These are phyloP conservation scores for Sardinella longiceps DNA, from an alignment of 2,797 vertebrate genomes.

Conservation along the genomic window DNA sequence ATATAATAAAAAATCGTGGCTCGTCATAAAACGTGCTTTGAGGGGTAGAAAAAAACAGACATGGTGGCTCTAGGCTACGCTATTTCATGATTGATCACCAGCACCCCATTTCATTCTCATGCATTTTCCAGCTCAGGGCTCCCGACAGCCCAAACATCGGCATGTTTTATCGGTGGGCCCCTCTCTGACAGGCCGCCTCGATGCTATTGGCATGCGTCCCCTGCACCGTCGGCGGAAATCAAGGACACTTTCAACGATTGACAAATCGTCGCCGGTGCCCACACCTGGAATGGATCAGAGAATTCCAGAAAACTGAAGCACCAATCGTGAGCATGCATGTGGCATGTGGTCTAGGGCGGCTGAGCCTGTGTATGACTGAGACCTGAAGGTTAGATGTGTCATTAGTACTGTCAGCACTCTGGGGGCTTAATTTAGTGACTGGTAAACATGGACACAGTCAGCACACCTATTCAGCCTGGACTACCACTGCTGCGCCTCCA, in stretches of 20 bases:
- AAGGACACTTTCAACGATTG: constrained; percentile 34
- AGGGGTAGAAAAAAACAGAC: not conserved
- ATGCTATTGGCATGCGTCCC: constrained; percentile 29
- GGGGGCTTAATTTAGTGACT: not conserved
- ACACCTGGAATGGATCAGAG: constrained; percentile 27
- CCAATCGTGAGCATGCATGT: not conserved
- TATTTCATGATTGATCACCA: constrained; percentile 43
- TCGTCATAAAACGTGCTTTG: constrained; percentile 9
- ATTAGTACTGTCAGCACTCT: constrained; percentile 32
- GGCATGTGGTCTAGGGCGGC: not conserved
- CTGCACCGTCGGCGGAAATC: constrained; percentile 39
- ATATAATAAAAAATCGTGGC: not conserved
- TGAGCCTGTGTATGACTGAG: not conserved
- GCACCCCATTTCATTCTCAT: constrained; percentile 50
- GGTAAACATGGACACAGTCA: constrained; percentile 2
- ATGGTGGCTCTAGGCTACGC: not conserved
- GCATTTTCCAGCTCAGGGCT: constrained; percentile 37
- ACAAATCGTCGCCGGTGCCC: constrained; percentile 39
- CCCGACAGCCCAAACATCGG: constrained; percentile 35
- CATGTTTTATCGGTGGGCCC: constrained; percentile 41
- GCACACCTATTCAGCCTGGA: not conserved
- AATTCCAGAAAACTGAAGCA: constrained; percentile 28
- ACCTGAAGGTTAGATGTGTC: constrained; percentile 38
- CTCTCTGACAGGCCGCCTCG: not conserved
- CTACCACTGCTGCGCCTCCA: not conserved